phyloP scores from a whole-genome alignment of 1,140 invertebrate genomes.

The Drosophila bifasciata region DNA sequence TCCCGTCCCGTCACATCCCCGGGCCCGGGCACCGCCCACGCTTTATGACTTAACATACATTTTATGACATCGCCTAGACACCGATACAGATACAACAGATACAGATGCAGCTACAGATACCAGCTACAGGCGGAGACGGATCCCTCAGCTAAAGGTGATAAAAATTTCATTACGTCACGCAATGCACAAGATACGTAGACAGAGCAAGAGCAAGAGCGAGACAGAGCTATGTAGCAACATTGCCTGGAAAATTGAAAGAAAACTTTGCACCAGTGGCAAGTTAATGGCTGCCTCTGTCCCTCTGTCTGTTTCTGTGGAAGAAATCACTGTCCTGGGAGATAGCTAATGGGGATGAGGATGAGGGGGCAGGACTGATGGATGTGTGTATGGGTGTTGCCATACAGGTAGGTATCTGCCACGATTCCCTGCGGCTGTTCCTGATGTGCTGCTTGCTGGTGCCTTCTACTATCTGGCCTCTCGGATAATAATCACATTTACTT shows the following conservation, averaged over 20 bases:
- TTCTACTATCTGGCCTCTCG: conserved; percentile 21
- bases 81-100: conserved; percentile 25
- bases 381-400: conserved; percentile 31
- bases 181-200: conserved; percentile 17
- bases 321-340: conserved; percentile 45
- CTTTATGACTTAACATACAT: conserved; percentile 77
- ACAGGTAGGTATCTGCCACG: conserved; percentile 10
- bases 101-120: conserved; percentile 3
- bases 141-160: conserved; percentile 65
- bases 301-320: conserved; percentile 18
- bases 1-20: conserved; percentile 20
- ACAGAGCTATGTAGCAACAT: background rate
- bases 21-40: conserved; percentile 40
- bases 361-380: conserved; percentile 40
- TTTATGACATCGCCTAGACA: conserved; percentile 78
- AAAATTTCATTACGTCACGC: conserved; percentile 81
- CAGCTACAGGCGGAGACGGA: conserved; percentile 33
- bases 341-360: background rate
- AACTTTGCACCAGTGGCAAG: conserved; percentile 56
- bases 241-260: conserved; percentile 65
- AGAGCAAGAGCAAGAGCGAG: no score
- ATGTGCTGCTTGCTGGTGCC: conserved; percentile 36
- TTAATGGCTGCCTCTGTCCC: conserved; percentile 47
- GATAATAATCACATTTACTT: conserved; percentile 80
- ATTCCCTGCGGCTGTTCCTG: background rate